Base-by-base conservation (phyloP, 1,140 invertebrate species). In the Drosophila lacteicornis region DNA sequence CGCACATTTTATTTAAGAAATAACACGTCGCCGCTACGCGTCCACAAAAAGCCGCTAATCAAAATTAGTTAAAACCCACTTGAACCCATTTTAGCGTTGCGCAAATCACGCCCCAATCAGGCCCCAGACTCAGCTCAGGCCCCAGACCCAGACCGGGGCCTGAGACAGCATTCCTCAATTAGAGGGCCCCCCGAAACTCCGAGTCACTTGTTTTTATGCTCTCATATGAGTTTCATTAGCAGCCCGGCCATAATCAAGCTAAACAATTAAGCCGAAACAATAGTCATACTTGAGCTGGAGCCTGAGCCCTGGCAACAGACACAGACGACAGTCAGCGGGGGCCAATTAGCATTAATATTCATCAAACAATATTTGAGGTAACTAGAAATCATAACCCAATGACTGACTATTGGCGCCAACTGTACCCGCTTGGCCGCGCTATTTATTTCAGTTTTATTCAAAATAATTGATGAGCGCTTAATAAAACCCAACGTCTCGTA, bases 401-500 rank as follows among this genome's bases (percentile, higher is more conserved):
- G 51, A 70, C 71, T 50, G 60, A 53, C 30, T 30, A 50, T 69
- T 62, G 84, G 80, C 78, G 80, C 73, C 84, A 81, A 90, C 85
- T 87, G 84, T 84, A 90, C 84, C 56, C 60, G 59, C 4, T 60
- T 69, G 75, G 66, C 42, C 47, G 50, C 60, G 19, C 84, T 79
- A 81, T 84, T 87, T 78, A 87, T 90, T 65, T 38, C 73, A 53
- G 53, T 88, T 88, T 77, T 77, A 71, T 80, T 69, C 53, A 55
- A 70, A 76, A 75, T 82, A 90, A 88, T 90, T 90, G 82, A 81
- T 87, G 88, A 87, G 73, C 80, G 87, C 82, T 91, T 91, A 91
- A 91, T 91, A 91, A 91, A 88, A 91, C 47, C 82, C 73, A 91
- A 91, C 76, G 90, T 91, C 69, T 91, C 88, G 75, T 88, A 91